A percentile compares a stretch with the other conserved stretches of the same genome.
phyloP scores from a whole-genome alignment of 2,888 invertebrate genomes.

The Dicyrtomina minuta region DNA sequence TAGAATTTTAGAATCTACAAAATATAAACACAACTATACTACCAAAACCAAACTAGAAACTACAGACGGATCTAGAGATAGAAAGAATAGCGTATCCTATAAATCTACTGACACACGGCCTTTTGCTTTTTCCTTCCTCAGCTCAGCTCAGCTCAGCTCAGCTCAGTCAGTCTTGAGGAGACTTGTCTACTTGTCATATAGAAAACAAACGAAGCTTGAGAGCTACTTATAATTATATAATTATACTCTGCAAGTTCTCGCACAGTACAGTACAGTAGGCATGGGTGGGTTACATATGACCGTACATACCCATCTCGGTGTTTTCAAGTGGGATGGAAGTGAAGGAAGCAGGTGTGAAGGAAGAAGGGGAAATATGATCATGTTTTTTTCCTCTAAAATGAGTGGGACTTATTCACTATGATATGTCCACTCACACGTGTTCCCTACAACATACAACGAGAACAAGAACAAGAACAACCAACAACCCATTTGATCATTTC shows the following conservation, averaged over 20 bases:
- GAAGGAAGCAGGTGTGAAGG: conserved; percentile 33
- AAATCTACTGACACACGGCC: too few relatives aligned
- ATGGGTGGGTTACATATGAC: too few relatives aligned
- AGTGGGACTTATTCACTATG: conserved; percentile 27
- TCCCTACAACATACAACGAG: background rate
- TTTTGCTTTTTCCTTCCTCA: too few relatives aligned
- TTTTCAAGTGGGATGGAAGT: conserved; percentile 15
- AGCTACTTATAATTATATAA: too few relatives aligned
- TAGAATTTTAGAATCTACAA: too few relatives aligned
- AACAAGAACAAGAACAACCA: background rate
- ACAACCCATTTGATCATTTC: conserved; percentile 27
- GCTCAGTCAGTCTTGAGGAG: too few relatives aligned
- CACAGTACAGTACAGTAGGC: too few relatives aligned
- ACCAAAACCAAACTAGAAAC: too few relatives aligned
- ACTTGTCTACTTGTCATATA: background rate
- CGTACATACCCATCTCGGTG: background rate
- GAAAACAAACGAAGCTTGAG: too few relatives aligned
- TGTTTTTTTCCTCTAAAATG: conserved; percentile 15
- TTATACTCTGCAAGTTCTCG: too few relatives aligned
- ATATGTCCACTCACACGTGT: conserved; percentile 32
- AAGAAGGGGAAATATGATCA: conserved; percentile 32
- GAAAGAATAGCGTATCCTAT: background rate
- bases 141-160: too few relatives aligned
- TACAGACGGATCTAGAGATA: background rate
- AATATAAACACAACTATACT: too few relatives aligned